A percentile compares a stretch with the other conserved stretches of the same genome.
These are phyloP conservation scores for Lasius fuliginosus DNA, from an alignment of 2,888 invertebrate species.

Conservation along the genomic window DNA sequence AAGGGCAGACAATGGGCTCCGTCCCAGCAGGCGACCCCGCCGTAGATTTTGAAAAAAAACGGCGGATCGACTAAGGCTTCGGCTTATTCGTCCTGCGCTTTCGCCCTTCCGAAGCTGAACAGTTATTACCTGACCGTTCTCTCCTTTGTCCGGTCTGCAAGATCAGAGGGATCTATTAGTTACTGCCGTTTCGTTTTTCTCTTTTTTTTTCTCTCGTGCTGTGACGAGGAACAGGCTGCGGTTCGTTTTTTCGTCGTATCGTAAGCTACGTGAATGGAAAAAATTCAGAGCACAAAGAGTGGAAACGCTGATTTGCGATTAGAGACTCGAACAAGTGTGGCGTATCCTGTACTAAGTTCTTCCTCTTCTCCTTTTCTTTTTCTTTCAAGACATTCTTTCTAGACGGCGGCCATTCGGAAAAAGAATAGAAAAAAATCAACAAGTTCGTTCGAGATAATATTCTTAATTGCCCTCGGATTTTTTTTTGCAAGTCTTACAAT, in stretches of 20 bases:
- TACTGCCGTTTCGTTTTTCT: neutral
- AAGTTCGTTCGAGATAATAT: slow-evolving; percentile 1
- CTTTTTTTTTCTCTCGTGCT: neutral
- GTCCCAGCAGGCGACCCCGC: slow-evolving; percentile 29
- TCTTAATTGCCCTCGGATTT: neutral
- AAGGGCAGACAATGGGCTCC: slow-evolving; percentile 16
- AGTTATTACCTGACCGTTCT: slow-evolving; percentile 51
- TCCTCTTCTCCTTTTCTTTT: neutral
- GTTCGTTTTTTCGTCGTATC: neutral
- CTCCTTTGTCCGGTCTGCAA: slow-evolving; percentile 48
- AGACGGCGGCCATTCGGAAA: slow-evolving; percentile 16
- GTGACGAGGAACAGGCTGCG: neutral
- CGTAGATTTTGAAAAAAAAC: slow-evolving; percentile 58
- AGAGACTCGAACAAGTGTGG: neutral
- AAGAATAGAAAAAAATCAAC: slow-evolving; percentile 12
- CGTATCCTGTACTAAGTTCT: neutral
- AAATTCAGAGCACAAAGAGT: neutral
- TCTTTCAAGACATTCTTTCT: slow-evolving; percentile 7
- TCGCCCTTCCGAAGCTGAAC: slow-evolving; percentile 38
- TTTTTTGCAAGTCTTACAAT: slow-evolving; percentile 13
- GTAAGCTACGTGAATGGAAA: neutral
- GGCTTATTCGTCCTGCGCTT: slow-evolving; percentile 54
- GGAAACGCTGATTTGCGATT: neutral
- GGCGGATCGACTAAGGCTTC: slow-evolving; percentile 29
- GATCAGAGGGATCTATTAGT: slow-evolving; percentile 36